These are phyloP conservation scores for Mythimna impura DNA, from an alignment of 2,888 invertebrate genomes.

Conservation along the genomic window DNA sequence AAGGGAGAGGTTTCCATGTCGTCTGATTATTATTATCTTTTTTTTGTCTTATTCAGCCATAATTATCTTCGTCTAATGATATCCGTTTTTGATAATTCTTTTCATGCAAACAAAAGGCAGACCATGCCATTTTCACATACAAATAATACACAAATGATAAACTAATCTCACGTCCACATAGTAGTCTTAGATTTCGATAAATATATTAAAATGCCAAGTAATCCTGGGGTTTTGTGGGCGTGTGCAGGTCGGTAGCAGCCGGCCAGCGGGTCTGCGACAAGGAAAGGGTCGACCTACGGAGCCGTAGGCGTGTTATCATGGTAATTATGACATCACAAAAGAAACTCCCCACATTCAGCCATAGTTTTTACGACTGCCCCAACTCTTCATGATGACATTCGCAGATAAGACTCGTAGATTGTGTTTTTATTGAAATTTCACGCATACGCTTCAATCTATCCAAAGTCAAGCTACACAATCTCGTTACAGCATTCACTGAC, in stretches of 20 bases:
- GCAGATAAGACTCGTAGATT: conserved; percentile 60
- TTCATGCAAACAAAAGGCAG: not conserved
- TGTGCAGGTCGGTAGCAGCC: conserved; percentile 63
- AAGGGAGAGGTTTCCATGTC: too few relatives aligned
- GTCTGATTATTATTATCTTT: too few relatives aligned
- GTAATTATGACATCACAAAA: conserved; percentile 77
- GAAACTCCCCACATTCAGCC: conserved; percentile 65
- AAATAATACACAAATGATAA: conserved; percentile 7
- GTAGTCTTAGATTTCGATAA: conserved; percentile 36
- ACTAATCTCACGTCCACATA: conserved; percentile 22
- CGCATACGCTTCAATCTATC: conserved; percentile 50
- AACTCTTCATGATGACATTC: conserved; percentile 56
- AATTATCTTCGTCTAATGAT: too few relatives aligned
- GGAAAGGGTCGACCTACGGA: conserved; percentile 77
- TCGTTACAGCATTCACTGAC: conserved; percentile 58
- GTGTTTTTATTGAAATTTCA: conserved; percentile 69
- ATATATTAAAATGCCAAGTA: conserved; percentile 61
- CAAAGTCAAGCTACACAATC: conserved; percentile 45
- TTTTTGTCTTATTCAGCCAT: too few relatives aligned
- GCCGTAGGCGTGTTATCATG: conserved; percentile 72
- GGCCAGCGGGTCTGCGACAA: conserved; percentile 65
- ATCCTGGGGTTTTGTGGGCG: conserved; percentile 67
- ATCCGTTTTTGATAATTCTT: not conserved
- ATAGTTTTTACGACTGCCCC: conserved; percentile 67
- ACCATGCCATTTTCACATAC: not conserved